phyloP scores from a whole-genome alignment of 2,113 vertebrate species.

The Osmerus eperlanus region DNA sequence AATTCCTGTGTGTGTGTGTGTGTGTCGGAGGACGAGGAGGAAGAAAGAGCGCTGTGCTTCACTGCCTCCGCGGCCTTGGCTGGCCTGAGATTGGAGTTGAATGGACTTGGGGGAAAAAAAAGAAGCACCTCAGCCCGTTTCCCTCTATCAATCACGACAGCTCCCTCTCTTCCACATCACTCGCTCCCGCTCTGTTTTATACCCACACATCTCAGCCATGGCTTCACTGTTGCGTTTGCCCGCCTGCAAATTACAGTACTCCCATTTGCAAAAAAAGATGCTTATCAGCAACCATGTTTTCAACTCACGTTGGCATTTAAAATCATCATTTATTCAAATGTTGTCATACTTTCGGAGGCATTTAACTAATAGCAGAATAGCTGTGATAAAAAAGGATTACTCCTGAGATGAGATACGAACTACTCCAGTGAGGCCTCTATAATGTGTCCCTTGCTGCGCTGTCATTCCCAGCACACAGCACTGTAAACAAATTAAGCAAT shows the following conservation, averaged over 20 bases:
- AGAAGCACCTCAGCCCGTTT: constrained; percentile 57
- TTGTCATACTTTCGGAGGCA: constrained; percentile 51
- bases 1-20: constrained; percentile 20
- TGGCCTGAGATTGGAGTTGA: constrained; percentile 57
- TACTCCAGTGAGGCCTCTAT: constrained; percentile 31
- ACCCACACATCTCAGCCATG: constrained; percentile 61
- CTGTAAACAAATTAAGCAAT: constrained; percentile 66
- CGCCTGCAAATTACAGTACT: constrained; percentile 59
- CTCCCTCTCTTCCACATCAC: constrained; percentile 64
- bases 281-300: constrained; percentile 59
- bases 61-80: constrained; percentile 54
- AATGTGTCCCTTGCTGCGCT: constrained; percentile 49
- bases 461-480: constrained; percentile 44
- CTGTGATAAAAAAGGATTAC: constrained; percentile 50
- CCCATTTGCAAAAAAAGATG: constrained; percentile 49
- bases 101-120: constrained; percentile 34
- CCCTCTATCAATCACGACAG: constrained; percentile 69
- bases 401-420: constrained; percentile 49
- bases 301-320: constrained; percentile 55
- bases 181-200: constrained; percentile 43
- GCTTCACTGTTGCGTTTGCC: constrained; percentile 66
- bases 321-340: constrained; percentile 60
- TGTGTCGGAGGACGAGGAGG: not conserved
- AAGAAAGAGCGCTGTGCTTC: constrained; percentile 38
- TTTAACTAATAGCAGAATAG: constrained; percentile 46